Conservation (phyloP, 2,888 invertebrate species). For the Cryptosula pallasiana region DNA sequence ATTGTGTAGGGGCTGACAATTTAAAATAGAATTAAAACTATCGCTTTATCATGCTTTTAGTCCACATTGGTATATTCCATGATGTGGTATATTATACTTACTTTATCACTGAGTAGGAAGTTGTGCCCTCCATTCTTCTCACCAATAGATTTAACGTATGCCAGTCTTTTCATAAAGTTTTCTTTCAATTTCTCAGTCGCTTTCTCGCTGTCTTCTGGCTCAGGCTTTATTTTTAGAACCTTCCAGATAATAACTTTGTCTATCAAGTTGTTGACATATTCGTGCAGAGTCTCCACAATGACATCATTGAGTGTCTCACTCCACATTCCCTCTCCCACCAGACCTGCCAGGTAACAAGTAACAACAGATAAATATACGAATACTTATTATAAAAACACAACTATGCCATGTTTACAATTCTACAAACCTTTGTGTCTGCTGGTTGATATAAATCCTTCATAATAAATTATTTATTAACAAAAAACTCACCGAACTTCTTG, state of each 20-base stretch:
- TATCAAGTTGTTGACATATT: background rate
- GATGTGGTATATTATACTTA: background rate
- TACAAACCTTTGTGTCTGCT: too few relatives aligned
- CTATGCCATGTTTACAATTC: too few relatives aligned
- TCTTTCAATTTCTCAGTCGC: background rate
- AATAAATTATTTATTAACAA: too few relatives aligned
- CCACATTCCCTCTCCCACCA: background rate
- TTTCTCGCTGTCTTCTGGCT: conserved; percentile 17
- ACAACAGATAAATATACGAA: too few relatives aligned
- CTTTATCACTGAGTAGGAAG: conserved; percentile 9
- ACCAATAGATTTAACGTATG: background rate
- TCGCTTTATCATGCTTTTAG: too few relatives aligned
- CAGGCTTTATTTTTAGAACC: background rate
- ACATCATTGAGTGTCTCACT: conserved; percentile 19
- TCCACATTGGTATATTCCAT: too few relatives aligned
- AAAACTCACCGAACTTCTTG: conserved; percentile 7
- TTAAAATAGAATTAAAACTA: too few relatives aligned
- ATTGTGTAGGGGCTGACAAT: too few relatives aligned
- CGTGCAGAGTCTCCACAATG: background rate
- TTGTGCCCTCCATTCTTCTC: background rate
- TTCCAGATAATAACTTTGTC: background rate
- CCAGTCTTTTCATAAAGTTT: background rate
- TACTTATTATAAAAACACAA: too few relatives aligned
- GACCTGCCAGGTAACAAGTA: background rate
- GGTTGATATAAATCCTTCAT: too few relatives aligned